Evolutionary conservation across 2,888 invertebrate genomes (phyloP), one percentile per base, ranked within the genome.

Genomic region (Heliconius ismenius): DNA sequence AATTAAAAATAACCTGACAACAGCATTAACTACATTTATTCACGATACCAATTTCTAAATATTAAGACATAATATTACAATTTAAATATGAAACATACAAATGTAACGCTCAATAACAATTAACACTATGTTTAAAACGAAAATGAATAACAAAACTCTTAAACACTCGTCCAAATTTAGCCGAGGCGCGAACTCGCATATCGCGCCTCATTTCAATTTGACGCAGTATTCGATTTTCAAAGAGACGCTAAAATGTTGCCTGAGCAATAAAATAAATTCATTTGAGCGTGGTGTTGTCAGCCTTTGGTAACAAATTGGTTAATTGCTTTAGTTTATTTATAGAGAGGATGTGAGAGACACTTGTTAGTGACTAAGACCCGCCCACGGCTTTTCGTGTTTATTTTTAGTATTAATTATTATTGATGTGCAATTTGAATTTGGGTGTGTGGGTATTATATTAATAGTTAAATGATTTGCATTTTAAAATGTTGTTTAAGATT

Each of bases 231-330:
- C 90, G 87, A 89, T 90, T 90, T 90, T 90, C 90, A 90, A 90
- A 91, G 88, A 85, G 87, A 88, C 86, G 87, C 89, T 91, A 92
- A 91, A 92, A 91, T 92, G 92, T 92, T 91, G 92, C 90, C 88
- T 86, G 85, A 58, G 89, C 84, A 87, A 92, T 92, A 92, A 92
- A 92, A 84, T 84, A 90, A 79, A 78, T 83, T 84, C 85, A 89
- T 85, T 86, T 86, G 86, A 89, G 85, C 92, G 91, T 90, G 81
- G 83, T 84, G 87, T 85, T 90, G 89, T 87, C 88, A 90, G 85
- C 80, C 81, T 84, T 85, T 84, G 83, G 87, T 86, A 88, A 92
- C 92, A 92, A 92, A 92, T 93, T 93, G 90, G 91, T 91, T 92
- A 92, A 92, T 93, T 91, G 91, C 89, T 81, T 83, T 83, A 82